These are phyloP conservation scores for Pygoscelis antarcticus DNA, from an alignment of 2,113 vertebrate genomes.

Conservation along the genomic window DNA sequence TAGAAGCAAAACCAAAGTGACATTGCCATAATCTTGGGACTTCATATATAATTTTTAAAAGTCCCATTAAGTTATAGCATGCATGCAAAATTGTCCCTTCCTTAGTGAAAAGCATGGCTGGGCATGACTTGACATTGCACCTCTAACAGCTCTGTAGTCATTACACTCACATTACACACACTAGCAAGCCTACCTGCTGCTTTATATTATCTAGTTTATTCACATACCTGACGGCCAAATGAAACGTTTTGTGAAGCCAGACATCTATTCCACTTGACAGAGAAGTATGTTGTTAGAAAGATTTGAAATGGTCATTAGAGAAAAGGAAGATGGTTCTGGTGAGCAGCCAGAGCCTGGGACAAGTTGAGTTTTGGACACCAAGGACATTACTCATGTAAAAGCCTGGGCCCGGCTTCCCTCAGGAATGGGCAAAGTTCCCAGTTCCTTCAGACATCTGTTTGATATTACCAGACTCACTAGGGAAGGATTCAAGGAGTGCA, in stretches of 20 bases:
- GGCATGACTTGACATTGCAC: not conserved
- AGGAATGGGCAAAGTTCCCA: constrained; percentile 52
- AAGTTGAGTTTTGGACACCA: constrained; percentile 36
- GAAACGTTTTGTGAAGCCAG: not conserved
- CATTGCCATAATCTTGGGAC: not conserved
- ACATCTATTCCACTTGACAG: not conserved
- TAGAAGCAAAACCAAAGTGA: not conserved
- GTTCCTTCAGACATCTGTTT: constrained; percentile 56
- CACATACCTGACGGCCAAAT: fast-evolving
- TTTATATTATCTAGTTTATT: not conserved
- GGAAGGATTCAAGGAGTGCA: constrained; percentile 24
- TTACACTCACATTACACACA: not conserved
- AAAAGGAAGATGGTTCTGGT: constrained; percentile 14
- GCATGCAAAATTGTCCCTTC: not conserved
- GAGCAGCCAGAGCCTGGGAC: constrained; percentile 12
- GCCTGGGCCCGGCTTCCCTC: not conserved
- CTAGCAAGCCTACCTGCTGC: not conserved
- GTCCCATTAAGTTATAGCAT: not conserved
- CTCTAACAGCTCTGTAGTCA: not conserved
- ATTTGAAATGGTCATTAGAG: not conserved
- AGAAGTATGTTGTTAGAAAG: not conserved
- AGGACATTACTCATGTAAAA: constrained; percentile 50
- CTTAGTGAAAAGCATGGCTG: not conserved
- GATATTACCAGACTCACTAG: constrained; percentile 32
- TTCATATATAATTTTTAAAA: not conserved